A percentile compares a stretch with the other conserved stretches of the same genome.
Evolutionary conservation across 2,113 vertebrate species (phyloP).

Genomic region (Polypterus senegalus): DNA sequence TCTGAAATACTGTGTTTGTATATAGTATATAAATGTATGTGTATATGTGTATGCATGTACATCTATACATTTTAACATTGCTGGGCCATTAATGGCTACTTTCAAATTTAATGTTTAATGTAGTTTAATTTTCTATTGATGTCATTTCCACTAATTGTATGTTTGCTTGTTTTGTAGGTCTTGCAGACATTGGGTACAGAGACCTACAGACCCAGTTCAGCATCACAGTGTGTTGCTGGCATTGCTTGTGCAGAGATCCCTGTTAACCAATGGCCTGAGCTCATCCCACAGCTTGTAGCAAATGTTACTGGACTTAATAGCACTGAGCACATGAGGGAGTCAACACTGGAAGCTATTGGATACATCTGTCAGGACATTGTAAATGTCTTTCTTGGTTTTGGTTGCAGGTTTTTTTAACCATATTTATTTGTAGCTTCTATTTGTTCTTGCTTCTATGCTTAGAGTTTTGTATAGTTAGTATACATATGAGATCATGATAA

Average conservation of each 20-base stretch:
- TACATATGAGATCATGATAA: no score
- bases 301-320: conserved; percentile 90
- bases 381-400: conserved; percentile 34
- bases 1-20: no score
- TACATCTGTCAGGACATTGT: conserved; percentile 99
- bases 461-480: no score
- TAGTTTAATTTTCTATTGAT: background rate
- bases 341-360: conserved; percentile 92
- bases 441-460: no score
- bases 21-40: no score
- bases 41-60: background rate
- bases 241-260: conserved; percentile 95
- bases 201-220: conserved; percentile 90
- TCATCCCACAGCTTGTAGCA: conserved; percentile 86
- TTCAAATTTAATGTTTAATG: background rate
- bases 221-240: conserved; percentile 90
- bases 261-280: conserved; percentile 90
- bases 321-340: conserved; percentile 98
- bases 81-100: background rate
- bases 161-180: conserved; percentile 49
- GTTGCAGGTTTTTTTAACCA: no score
- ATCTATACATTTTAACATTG: background rate
- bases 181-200: conserved; percentile 91
- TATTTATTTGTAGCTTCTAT: no score
- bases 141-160: background rate